Evolutionary conservation across 2,113 vertebrate species (phyloP).

Genomic region (Sinocyclocheilus grahami): DNA sequence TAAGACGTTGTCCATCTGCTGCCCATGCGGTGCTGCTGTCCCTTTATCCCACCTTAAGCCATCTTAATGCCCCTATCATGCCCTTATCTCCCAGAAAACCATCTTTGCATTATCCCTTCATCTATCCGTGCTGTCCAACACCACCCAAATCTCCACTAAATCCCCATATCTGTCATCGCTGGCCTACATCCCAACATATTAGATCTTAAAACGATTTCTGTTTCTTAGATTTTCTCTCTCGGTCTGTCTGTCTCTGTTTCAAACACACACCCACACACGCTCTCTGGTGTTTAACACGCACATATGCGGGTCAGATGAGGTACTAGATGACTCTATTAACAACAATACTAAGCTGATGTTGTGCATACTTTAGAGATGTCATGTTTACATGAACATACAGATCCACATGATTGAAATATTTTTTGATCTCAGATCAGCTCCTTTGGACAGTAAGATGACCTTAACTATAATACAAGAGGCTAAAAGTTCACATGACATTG

Average conservation of each 20-base stretch:
- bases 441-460: not conserved
- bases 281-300: conserved; percentile 28
- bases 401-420: not conserved
- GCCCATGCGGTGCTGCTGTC: conserved; percentile 8
- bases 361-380: not conserved
- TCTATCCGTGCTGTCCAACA: conserved; percentile 34
- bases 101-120: conserved; percentile 53
- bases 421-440: not conserved
- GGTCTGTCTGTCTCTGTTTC: conserved; percentile 16
- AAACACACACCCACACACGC: not conserved
- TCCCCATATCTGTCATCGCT: conserved; percentile 38
- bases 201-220: conserved; percentile 1
- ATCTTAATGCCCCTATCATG: conserved; percentile 11
- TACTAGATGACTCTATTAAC: not conserved
- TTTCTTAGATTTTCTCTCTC: not conserved
- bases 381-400: conserved; percentile 3
- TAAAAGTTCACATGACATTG: not conserved
- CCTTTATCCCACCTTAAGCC: conserved; percentile 31
- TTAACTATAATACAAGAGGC: not conserved
- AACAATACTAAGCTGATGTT: not conserved
- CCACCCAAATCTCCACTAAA: conserved; percentile 25
- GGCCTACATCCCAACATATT: conserved; percentile 41
- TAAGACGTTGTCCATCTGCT: conserved; percentile 32
- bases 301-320: conserved; percentile 18
- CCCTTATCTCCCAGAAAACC: conserved; percentile 45